Evolutionary conservation across 2,113 vertebrate genomes (phyloP).

Genomic region (Phalacrocorax brasilianus): DNA sequence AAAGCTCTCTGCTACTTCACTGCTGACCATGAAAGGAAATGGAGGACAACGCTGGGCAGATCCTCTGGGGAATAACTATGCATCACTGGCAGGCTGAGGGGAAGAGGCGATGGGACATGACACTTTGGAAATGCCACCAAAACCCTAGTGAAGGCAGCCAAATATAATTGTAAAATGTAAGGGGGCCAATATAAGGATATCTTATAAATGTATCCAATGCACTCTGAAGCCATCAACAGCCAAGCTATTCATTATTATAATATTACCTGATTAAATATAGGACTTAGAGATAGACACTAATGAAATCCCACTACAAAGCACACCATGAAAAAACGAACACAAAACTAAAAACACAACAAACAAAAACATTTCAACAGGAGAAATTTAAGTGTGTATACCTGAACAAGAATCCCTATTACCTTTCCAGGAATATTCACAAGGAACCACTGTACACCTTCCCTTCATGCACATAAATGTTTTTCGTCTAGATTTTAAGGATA

Average conservation of each 20-base stretch:
- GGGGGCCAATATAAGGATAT: neutral
- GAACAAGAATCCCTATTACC: neutral
- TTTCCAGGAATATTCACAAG: neutral
- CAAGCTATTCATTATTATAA: neutral
- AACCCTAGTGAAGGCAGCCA: neutral
- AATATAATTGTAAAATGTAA: neutral
- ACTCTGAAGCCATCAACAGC: neutral
- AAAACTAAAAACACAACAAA: neutral
- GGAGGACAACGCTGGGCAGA: neutral
- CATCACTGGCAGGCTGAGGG: neutral
- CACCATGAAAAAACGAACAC: neutral
- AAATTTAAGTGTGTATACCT: neutral
- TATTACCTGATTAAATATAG: neutral
- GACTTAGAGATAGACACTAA: neutral
- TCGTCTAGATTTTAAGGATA: neutral
- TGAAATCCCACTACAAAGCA: neutral
- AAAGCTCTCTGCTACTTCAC: neutral
- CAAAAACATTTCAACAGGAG: neutral
- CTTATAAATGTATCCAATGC: neutral
- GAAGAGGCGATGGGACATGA: accelerated
- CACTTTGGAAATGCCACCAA: neutral
- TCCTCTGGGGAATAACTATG: neutral
- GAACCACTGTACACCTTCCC: neutral
- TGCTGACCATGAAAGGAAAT: neutral
- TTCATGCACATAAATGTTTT: neutral